These are phyloP conservation scores for Yponomeuta plumbellus DNA, from an alignment of 2,888 invertebrate genomes.

Conservation along the genomic window DNA sequence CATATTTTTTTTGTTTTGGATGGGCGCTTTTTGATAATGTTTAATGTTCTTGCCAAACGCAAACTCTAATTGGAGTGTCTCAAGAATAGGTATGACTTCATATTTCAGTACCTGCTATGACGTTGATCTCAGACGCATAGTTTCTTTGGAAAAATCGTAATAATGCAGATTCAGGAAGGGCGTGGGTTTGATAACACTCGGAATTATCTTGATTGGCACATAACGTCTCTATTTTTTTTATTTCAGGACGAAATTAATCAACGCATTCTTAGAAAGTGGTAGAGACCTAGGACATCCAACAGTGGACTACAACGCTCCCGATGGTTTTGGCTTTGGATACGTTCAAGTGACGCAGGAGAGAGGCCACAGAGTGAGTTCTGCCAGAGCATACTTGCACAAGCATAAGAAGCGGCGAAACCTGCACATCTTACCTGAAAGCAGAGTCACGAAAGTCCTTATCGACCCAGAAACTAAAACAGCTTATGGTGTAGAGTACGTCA, in stretches of 20 bases:
- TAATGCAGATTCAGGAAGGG: no score
- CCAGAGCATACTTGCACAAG: conserved; percentile 79
- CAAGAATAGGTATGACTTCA: no score
- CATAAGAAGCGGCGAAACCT: conserved; percentile 79
- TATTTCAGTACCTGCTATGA: no score
- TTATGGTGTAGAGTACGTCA: conserved; percentile 80
- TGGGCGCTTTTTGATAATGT: no score
- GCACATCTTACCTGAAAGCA: conserved; percentile 79
- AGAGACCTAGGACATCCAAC: conserved; percentile 80
- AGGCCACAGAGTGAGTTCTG: conserved; percentile 81
- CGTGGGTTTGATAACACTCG: no score
- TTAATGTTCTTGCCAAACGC: no score
- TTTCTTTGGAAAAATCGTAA: no score
- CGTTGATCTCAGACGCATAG: no score
- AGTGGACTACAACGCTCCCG: conserved; percentile 81
- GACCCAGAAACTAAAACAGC: conserved; percentile 78
- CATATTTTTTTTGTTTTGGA: no score
- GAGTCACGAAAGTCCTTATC: conserved; percentile 81
- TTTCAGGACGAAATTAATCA: conserved; percentile 55
- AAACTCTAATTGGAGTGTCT: no score
- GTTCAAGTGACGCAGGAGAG: conserved; percentile 78
- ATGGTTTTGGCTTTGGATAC: conserved; percentile 79
- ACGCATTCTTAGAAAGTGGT: conserved; percentile 78
- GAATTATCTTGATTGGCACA: no score
- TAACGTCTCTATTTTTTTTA: not conserved